Evolutionary conservation across 2,888 invertebrate species (phyloP).

Genomic region (Erynnis tages): DNA sequence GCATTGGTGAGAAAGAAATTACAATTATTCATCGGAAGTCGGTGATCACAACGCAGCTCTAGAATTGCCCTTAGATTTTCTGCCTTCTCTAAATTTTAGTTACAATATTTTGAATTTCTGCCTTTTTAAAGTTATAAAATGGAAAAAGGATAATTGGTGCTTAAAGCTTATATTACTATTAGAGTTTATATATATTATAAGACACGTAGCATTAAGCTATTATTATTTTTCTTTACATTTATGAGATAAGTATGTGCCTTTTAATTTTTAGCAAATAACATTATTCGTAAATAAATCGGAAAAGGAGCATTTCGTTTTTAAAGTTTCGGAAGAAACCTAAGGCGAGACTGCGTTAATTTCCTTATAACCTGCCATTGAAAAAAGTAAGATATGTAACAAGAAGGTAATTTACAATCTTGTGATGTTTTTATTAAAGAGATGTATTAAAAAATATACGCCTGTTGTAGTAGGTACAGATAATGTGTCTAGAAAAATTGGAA

Average conservation of each 20-base stretch:
- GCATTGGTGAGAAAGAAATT: slow-evolving; percentile 83
- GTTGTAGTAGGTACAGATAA: too few species aligned
- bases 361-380: not conserved
- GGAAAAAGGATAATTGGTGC: slow-evolving; percentile 17
- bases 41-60: slow-evolving; percentile 92
- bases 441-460: too few species aligned
- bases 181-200: not conserved
- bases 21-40: slow-evolving; percentile 90
- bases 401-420: not conserved
- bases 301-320: slow-evolving; percentile 46
- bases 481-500: too few species aligned
- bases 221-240: not conserved
- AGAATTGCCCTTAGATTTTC: slow-evolving; percentile 27
- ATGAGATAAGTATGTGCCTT: slow-evolving; percentile 32
- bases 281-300: slow-evolving; percentile 4
- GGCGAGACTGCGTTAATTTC: slow-evolving; percentile 50
- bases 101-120: not conserved
- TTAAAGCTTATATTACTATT: not conserved
- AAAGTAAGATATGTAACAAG: not conserved
- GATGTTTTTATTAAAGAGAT: too few species aligned
- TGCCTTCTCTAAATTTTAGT: not conserved
- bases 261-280: slow-evolving; percentile 30
- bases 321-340: slow-evolving; percentile 66
- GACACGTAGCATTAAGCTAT: too few species aligned
- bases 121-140: not conserved